These are phyloP conservation scores for Myotis pilosus DNA, from an alignment of 2,797 vertebrate species.

Conservation along the genomic window DNA sequence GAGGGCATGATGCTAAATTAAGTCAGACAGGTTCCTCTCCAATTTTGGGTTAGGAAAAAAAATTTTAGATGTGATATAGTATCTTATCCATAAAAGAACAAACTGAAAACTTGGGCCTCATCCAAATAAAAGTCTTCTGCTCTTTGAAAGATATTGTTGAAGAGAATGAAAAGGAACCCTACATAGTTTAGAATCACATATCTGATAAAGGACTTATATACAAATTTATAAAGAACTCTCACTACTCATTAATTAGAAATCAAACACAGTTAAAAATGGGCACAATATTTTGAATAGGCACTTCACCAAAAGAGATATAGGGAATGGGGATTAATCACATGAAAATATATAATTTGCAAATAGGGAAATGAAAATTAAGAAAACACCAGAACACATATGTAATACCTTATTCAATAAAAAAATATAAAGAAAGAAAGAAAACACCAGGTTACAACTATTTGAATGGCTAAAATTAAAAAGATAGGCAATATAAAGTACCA, in stretches of 20 bases:
- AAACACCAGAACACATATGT: not conserved
- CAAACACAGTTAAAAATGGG: not conserved
- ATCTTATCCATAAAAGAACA: not conserved
- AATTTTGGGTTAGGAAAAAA: not conserved
- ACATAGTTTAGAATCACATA: not conserved
- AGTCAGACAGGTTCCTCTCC: not conserved
- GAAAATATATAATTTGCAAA: not conserved
- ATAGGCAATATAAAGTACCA: not conserved
- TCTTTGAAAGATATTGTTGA: constrained; percentile 5
- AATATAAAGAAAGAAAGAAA: not conserved
- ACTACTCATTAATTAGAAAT: not conserved
- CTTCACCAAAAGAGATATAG: not conserved
- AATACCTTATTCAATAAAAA: not conserved
- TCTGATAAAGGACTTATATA: not conserved
- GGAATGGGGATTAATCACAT: not conserved
- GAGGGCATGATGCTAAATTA: not conserved
- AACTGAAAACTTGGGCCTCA: not conserved
- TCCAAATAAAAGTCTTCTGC: not conserved
- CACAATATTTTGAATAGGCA: not conserved
- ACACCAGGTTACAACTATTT: not conserved
- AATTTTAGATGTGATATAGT: not conserved
- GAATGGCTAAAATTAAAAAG: not conserved
- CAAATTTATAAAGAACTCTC: not conserved
- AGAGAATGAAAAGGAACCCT: not conserved
- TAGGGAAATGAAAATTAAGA: not conserved